Evolutionary conservation across 2,888 invertebrate species (phyloP), one percentile per base, ranked within the genome.

Genomic region (Drosophila bunnanda): DNA sequence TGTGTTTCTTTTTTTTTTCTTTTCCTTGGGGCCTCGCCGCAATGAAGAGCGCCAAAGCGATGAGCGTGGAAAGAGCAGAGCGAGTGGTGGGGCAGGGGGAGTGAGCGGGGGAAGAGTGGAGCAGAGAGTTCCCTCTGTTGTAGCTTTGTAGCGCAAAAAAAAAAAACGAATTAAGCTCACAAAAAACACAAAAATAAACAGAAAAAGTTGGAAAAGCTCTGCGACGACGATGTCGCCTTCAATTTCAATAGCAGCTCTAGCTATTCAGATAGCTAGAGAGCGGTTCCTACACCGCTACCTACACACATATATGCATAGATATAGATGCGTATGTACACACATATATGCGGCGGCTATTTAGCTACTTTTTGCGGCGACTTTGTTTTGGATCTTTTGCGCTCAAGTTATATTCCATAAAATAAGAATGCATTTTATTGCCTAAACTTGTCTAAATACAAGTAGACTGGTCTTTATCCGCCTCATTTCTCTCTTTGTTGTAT

Each of bases 221-320:
- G 67, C 46, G 62, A 43, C 57, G 39, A 41, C 76, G 73, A 39
- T 64, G 86, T 88, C 80, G 82, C 82, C 88, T 83, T 82, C 82
- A 88, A 82, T 82, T 82, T 85, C 76, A 88, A 88, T 78, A 85
- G 80, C 79, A 84, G 71, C 76, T 72, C 67, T 57, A 55, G 67
- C 72, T 65, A 58, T 80, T 58, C 72, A 72, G 82, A 69, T 57
- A 55, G 67, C 72, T 65, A 66, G 80, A 73, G 79, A 72, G 82
- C 77, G 66, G 71, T 71, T 78, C 73, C 73, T 64, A 73, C 56
- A 66, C 55, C 38, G 55, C 52, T 32, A 55, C 54, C 6, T 34
- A 53, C 44, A 3, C 22, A 52, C 22, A 36, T 53, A n/a, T n/a
- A n/a, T n/a, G n/a, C 52, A 36, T 36, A 72, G 69, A 69, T 48